phyloP scores from a whole-genome alignment of 2,888 invertebrate species.

The Netelia virgata region DNA sequence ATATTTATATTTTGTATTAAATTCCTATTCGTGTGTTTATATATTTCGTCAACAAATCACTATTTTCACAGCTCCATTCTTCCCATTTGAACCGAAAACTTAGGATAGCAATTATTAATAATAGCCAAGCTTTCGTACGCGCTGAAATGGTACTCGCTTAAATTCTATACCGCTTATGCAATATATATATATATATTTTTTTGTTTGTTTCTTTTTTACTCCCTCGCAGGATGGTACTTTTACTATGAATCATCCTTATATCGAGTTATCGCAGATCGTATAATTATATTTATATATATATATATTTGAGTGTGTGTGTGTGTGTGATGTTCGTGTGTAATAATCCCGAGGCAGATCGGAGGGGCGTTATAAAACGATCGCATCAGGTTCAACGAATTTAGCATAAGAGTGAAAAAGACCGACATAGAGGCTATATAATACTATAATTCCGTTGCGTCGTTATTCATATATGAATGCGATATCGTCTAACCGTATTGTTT shows the following conservation, averaged over 20 bases:
- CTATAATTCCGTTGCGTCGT: conserved; percentile 38
- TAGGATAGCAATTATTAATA: conserved; percentile 69
- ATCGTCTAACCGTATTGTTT: conserved; percentile 19
- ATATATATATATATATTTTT: conserved; percentile 38
- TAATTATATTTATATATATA: conserved; percentile 49
- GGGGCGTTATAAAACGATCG: conserved; percentile 53
- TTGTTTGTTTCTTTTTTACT: conserved; percentile 20
- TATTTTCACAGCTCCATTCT: conserved; percentile 83
- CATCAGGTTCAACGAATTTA: conserved; percentile 63
- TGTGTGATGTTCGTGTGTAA: not conserved
- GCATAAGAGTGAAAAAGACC: conserved; percentile 44
- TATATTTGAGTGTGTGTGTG: too few relatives aligned
- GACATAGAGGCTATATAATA: conserved; percentile 36
- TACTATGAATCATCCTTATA: conserved; percentile 33
- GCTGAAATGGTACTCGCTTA: conserved; percentile 70
- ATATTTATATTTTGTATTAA: conserved; percentile 82
- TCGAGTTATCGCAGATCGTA: conserved; percentile 52
- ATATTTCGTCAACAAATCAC: conserved; percentile 82
- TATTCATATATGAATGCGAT: not conserved
- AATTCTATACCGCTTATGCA: conserved; percentile 58
- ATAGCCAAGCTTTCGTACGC: conserved; percentile 72
- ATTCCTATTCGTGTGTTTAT: conserved; percentile 79
- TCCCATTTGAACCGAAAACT: conserved; percentile 78
- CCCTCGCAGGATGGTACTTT: conserved; percentile 54
- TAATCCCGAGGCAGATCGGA: conserved; percentile 51